phyloP scores from a whole-genome alignment of 2,888 invertebrate species.

The Rhagonycha lutea region DNA sequence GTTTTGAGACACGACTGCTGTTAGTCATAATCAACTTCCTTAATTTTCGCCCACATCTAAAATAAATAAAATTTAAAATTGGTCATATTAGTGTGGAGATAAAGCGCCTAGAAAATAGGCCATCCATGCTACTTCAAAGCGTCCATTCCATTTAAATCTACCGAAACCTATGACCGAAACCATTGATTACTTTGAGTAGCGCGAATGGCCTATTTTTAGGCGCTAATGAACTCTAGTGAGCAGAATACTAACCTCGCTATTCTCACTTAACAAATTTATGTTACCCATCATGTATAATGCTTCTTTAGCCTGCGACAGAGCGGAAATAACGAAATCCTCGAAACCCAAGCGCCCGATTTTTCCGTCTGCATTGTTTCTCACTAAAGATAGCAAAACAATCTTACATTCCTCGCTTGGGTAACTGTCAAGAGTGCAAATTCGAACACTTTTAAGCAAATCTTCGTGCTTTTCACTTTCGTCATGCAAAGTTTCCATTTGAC shows the following conservation, averaged over 20 bases:
- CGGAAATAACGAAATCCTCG: slow-evolving; percentile 63
- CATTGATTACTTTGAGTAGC: too few relatives aligned
- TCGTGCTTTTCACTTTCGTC: slow-evolving; percentile 50
- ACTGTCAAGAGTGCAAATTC: slow-evolving; percentile 74
- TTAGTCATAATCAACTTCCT: not conserved
- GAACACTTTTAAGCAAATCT: slow-evolving; percentile 56
- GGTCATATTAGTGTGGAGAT: too few relatives aligned
- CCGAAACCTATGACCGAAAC: too few relatives aligned
- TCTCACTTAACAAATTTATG: slow-evolving; percentile 60
- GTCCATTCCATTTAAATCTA: too few relatives aligned
- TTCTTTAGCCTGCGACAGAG: slow-evolving; percentile 61
- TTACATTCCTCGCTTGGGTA: slow-evolving; percentile 81
- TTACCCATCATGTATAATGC: slow-evolving; percentile 78
- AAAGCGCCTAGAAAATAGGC: too few relatives aligned
- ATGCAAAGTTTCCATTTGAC: slow-evolving; percentile 66
- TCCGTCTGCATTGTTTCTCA: slow-evolving; percentile 70
- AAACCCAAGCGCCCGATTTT: slow-evolving; percentile 72
- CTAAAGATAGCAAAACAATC: slow-evolving; percentile 77
- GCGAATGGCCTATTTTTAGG: too few relatives aligned
- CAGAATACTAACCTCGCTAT: slow-evolving; percentile 51
- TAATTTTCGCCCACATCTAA: not conserved
- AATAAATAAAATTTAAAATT: too few relatives aligned
- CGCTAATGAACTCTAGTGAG: too few relatives aligned
- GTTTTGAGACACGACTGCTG: too few relatives aligned
- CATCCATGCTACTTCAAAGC: too few relatives aligned